Conservation (phyloP, 1,140 invertebrate genomes). For the Stegodyphus mimosarum region DNA sequence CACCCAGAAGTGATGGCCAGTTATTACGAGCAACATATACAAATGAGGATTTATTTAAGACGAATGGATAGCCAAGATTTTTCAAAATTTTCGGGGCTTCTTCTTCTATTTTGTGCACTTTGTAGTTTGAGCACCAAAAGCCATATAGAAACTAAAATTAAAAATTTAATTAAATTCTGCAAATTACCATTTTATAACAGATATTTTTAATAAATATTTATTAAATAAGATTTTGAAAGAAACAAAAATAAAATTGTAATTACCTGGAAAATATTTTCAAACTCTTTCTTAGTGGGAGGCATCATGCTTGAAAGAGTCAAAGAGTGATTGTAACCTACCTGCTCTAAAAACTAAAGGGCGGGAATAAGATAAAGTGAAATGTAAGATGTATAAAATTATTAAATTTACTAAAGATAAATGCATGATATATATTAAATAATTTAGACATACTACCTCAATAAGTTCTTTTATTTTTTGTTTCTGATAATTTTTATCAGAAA, state of each 20-base stretch:
- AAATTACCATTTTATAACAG: too few species aligned
- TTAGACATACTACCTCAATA: not conserved
- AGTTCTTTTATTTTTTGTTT: not conserved
- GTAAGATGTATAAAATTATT: too few species aligned
- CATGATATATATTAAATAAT: not conserved
- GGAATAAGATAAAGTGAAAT: too few species aligned
- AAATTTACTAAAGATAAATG: too few species aligned
- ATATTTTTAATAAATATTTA: too few species aligned
- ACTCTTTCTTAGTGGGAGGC: too few species aligned
- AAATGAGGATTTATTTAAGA: slow-evolving; percentile 23
- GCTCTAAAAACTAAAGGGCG: too few species aligned
- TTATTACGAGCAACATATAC: slow-evolving; percentile 20
- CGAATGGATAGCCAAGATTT: slow-evolving; percentile 30
- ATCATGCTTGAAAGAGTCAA: not conserved
- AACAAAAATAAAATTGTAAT: too few species aligned
- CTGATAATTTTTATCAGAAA: not conserved
- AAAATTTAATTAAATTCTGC: too few species aligned
- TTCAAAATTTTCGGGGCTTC: slow-evolving; percentile 40
- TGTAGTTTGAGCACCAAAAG: slow-evolving; percentile 20
- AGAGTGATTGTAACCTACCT: too few species aligned
- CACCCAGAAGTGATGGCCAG: slow-evolving; percentile 25
- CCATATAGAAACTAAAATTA: slow-evolving; percentile 3
- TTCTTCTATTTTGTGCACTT: slow-evolving; percentile 26
- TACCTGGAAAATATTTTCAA: too few species aligned
- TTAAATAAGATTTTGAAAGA: too few species aligned